Conservation (phyloP, 2,797 vertebrate species). For the Clarias pachynema region DNA sequence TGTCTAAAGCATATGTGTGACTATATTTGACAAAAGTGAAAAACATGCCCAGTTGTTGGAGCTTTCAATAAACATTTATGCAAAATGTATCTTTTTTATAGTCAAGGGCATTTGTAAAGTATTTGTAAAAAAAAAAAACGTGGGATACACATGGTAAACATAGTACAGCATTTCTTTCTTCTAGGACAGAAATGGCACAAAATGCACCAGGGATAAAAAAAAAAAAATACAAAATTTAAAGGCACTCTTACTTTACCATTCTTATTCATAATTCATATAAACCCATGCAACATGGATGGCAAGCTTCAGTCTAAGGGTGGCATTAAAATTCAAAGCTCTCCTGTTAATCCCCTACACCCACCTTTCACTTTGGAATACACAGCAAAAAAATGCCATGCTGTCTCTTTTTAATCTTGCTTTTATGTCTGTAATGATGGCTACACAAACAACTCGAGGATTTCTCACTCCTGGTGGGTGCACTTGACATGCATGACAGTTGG, state of each 20-base stretch:
- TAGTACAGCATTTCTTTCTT: not conserved
- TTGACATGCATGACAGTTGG: slow-evolving; percentile 24
- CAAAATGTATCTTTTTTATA: not conserved
- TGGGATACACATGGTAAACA: not conserved
- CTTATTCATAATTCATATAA: slow-evolving; percentile 59
- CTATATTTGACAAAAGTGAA: not conserved
- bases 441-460: not conserved
- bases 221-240: slow-evolving; percentile 20
- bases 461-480: slow-evolving; percentile 22
- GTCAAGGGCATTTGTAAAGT: not conserved
- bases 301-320: slow-evolving; percentile 35
- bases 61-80: not conserved
- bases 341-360: slow-evolving; percentile 49
- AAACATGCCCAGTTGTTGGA: not conserved
- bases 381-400: slow-evolving; percentile 15
- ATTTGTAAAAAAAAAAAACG: not conserved
- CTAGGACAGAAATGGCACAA: not conserved
- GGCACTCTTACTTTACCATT: slow-evolving; percentile 32
- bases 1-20: not conserved
- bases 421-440: slow-evolving; percentile 4
- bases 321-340: slow-evolving; percentile 56
- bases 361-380: slow-evolving; percentile 14
- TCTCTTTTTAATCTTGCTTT: slow-evolving; percentile 28
- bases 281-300: slow-evolving; percentile 29
- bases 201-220: not conserved